These are phyloP conservation scores for Morone chrysops DNA, from an alignment of 2,113 vertebrate species.

Conservation along the genomic window DNA sequence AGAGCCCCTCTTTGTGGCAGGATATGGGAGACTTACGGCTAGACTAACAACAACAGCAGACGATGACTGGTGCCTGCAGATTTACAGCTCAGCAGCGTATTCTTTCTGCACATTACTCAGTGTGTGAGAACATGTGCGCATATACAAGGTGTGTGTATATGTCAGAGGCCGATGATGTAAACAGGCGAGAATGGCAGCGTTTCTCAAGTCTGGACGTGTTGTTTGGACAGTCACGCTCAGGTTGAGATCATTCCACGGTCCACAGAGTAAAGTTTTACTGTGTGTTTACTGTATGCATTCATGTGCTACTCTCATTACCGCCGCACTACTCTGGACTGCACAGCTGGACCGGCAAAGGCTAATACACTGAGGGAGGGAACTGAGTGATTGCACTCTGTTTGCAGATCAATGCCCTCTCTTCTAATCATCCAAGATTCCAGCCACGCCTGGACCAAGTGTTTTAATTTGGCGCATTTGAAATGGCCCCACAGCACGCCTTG, in stretches of 20 bases:
- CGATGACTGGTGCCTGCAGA: constrained; percentile 57
- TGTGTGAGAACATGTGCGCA: constrained; percentile 43
- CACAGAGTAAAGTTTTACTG: constrained; percentile 39
- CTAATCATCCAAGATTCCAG: constrained; percentile 62
- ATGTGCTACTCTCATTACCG: constrained; percentile 68
- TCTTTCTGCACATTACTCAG: constrained; percentile 25
- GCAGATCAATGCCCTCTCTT: constrained; percentile 69
- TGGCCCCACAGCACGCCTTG: constrained; percentile 20
- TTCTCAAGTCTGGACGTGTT: constrained; percentile 60
- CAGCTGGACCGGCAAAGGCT: constrained; percentile 55
- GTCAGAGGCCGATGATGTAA: constrained; percentile 54
- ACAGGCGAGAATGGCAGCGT: constrained; percentile 61
- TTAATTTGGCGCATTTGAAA: constrained; percentile 55
- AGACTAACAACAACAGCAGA: constrained; percentile 73
- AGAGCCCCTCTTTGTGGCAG: constrained; percentile 55
- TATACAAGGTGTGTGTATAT: constrained; percentile 7
- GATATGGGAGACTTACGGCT: constrained; percentile 69
- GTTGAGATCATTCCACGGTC: constrained; percentile 46
- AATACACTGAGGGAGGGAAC: constrained; percentile 17
- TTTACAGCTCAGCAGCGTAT: constrained; percentile 43
- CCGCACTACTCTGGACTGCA: background rate
- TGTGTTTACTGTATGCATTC: constrained; percentile 27
- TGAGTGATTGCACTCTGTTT: constrained; percentile 59
- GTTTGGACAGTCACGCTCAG: constrained; percentile 69
- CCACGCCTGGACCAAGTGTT: constrained; percentile 46